Percentiles rank a stretch among this genome's conserved stretches.
These are phyloP conservation scores for Cylindroiulus punctatus DNA, from an alignment of 2,888 invertebrate species.

Conservation along the genomic window DNA sequence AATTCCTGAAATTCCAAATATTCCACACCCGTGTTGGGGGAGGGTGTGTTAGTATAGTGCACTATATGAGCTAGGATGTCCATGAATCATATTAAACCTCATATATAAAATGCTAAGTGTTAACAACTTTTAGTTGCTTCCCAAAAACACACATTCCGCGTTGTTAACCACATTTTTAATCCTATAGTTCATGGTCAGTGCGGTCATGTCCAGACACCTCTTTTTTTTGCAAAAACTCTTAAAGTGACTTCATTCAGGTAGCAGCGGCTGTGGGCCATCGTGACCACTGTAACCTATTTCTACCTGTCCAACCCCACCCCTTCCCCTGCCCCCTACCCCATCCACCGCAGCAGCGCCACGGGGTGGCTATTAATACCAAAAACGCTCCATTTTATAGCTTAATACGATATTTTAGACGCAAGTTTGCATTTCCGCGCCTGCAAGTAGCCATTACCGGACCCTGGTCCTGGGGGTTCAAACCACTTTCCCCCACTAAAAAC, in stretches of 20 bases:
- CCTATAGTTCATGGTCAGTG: too few species aligned
- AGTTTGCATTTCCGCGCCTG: neutral
- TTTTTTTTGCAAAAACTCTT: too few species aligned
- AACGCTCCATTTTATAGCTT: neutral
- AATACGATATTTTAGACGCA: neutral
- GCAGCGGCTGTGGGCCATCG: neutral
- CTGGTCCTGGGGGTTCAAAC: neutral
- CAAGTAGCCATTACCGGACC: neutral
- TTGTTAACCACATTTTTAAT: too few species aligned
- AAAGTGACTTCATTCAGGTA: neutral
- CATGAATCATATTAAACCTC: too few species aligned
- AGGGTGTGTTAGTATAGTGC: too few species aligned
- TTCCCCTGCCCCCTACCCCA: neutral
- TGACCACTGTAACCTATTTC: neutral
- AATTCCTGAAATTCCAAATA: too few species aligned
- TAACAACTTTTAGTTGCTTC: too few species aligned
- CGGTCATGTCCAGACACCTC: too few species aligned
- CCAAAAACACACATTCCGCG: too few species aligned
- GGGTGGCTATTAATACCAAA: slow-evolving; percentile 1
- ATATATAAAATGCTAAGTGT: too few species aligned
- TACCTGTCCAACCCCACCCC: neutral
- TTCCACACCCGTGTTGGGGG: too few species aligned
- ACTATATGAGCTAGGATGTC: too few species aligned
- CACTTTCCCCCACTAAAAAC: neutral
- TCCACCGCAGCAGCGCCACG: neutral